Base-by-base conservation (phyloP, 1,140 invertebrate species). In the Lanistes nyassanus region DNA sequence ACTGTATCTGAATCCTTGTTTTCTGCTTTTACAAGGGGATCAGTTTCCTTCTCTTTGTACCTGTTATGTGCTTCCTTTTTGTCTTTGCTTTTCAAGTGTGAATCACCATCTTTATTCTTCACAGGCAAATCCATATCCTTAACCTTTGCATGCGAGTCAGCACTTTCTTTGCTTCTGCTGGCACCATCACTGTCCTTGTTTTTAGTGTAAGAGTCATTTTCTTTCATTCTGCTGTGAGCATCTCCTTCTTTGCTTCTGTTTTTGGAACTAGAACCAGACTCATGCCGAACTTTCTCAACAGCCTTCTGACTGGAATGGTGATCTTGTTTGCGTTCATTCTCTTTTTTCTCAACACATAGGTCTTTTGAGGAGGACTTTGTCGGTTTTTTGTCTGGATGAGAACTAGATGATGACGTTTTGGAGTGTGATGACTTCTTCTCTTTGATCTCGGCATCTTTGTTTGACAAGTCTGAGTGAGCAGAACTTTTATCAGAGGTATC, bases 121-220 rank as follows among this genome's bases (percentile, higher is more conserved):
- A 58, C 56, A 16, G 56, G 34, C 6, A 56, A 19, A 34, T 72
- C 55, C 7, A 23, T 13, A 21, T 72, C 70, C 34, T 56, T 58
- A 19, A n/a, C n/a, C 29, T 56, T 72, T 21, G 70, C 9, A 23
- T 62, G 31, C 13, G 55, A 39, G 36, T 72, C 74, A 34, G 65
- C 71, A 36, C 21, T 31, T 79, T 90, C 90, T 81, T 76, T 77
- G 58, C 47, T 81, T 79, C 70, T 76, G 79, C 36, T 37, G 53
- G 47, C 39, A 51, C 37, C 34, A 29, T 76, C 64, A 65, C 67
- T 79, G 39, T 80, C 71, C 23, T 58, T 83, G 73, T 60, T 74
- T 72, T 66, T 72, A 34, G 0, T 42, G 70, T 42, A 26, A 11
- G 55, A 58, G 26, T 72, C 70, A 39, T 29, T 13, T 3, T 70